Base-by-base conservation (phyloP, 1,140 invertebrate species). In the Dinothrombium tinctorium region DNA sequence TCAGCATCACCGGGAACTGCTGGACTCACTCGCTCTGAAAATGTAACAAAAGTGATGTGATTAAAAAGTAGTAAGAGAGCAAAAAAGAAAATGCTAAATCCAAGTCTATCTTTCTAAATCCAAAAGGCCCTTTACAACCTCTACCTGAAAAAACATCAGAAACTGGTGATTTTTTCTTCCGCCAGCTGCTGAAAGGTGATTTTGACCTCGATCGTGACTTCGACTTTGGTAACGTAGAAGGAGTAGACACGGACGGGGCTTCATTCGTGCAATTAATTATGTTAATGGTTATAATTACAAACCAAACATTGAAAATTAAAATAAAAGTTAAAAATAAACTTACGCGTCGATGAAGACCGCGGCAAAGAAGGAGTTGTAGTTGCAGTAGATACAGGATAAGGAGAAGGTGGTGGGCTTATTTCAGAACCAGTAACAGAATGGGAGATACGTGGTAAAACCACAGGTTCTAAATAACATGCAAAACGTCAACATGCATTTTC, bases 21-120 rank as follows among this genome's bases (percentile, higher is more conserved):
- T 50, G 40, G 69, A 65, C 76, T 74, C 60, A 73, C 66, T 56
- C 74, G 68, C 66, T 83, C 76, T 81, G 67, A 53, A 62, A 47
- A 49, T 24, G 8, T 40, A 28, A 6, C 21, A 5, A 38, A 32
- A 44, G 43, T 25, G 38, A 26, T 33, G 26, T 17, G 14, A 14
- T 29, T 39, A 23, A 41, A 36, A 32, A 36, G 11, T 25, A 19
- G 37, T 33, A 5, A 24, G 42, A 42, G 41, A 14, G 3, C 19
- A 14, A 21, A 41, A 41, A 36, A 5, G 35, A 35, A 23, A n/a
- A 15, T 7, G 7, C 8, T 33, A 14, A 33, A 8, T n/a, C n/a
- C n/a, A 33, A 33, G 7, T 33, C 17, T 33, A 7, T 11, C 8
- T 7, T 12, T 33, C 15, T 11, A 33, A 12, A n/a, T 28, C 21